Conservation (phyloP, 1,140 invertebrate species). For the Megalopta genalis region DNA sequence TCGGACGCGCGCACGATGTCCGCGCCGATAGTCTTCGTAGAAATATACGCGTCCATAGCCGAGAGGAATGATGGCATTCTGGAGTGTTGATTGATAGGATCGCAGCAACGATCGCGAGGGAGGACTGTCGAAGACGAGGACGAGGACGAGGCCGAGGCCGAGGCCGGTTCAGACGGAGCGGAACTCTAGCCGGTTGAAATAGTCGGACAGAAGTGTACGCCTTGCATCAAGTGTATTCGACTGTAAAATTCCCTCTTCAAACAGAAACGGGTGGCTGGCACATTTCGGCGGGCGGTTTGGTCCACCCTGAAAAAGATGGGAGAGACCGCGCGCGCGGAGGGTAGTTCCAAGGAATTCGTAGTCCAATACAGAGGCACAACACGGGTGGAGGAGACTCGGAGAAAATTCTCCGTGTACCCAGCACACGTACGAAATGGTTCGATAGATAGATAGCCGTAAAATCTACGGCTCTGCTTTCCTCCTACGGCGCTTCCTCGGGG, state of each 20-base stretch:
- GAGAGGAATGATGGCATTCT: too few species aligned
- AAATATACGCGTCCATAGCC: too few species aligned
- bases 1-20: too few species aligned
- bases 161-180: neutral
- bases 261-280: slow-evolving; percentile 73
- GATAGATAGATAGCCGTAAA: slow-evolving; percentile 71
- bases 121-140: too few species aligned
- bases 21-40: too few species aligned
- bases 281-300: slow-evolving; percentile 64
- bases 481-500: neutral
- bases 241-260: slow-evolving; percentile 80
- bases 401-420: slow-evolving; percentile 67
- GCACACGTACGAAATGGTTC: slow-evolving; percentile 74
- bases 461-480: slow-evolving; percentile 40
- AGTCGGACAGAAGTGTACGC: slow-evolving; percentile 67
- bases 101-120: neutral
- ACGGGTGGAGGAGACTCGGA: slow-evolving; percentile 23
- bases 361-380: slow-evolving; percentile 36
- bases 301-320: slow-evolving; percentile 36
- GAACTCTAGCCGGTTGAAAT: slow-evolving; percentile 1
- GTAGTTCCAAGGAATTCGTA: slow-evolving; percentile 48
- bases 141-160: neutral
- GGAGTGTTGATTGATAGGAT: neutral
- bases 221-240: slow-evolving; percentile 76
- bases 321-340: neutral